phyloP scores from a whole-genome alignment of 2,113 vertebrate genomes.

The Amphilophus citrinellus region DNA sequence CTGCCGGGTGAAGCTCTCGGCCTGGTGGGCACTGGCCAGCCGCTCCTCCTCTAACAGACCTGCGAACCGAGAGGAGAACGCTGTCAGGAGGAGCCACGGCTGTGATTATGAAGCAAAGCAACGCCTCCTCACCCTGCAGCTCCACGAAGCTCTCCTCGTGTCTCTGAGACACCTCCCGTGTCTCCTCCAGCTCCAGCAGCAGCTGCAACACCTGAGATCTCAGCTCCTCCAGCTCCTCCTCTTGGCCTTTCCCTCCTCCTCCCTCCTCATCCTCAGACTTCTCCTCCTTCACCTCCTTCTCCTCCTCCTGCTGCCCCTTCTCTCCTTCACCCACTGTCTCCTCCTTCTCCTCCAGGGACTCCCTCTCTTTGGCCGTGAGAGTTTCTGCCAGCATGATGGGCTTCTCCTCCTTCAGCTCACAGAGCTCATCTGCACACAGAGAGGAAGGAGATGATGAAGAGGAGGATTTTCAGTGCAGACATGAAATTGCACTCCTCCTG shows the following conservation, averaged over 20 bases:
- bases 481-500: not conserved
- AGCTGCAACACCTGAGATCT: conserved; percentile 84
- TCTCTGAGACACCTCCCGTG: conserved; percentile 80
- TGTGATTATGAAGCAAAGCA: not conserved
- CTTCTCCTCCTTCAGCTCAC: conserved; percentile 65
- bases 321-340: conserved; percentile 35
- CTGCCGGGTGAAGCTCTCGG: conserved; percentile 85
- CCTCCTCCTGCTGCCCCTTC: conserved; percentile 57
- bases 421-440: conserved; percentile 54
- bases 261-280: conserved; percentile 22
- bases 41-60: conserved; percentile 90
- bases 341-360: conserved; percentile 61
- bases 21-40: conserved; percentile 87
- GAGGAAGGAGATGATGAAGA: not conserved
- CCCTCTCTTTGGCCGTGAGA: conserved; percentile 51
- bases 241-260: conserved; percentile 44
- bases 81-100: not conserved
- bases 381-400: conserved; percentile 37
- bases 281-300: conserved; percentile 57
- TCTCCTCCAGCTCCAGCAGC: conserved; percentile 86
- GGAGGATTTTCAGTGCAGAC: not conserved
- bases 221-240: conserved; percentile 77
- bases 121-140: conserved; percentile 58
- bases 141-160: conserved; percentile 85
- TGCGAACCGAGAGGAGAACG: conserved; percentile 42